Evolutionary conservation across 2,113 vertebrate species (phyloP).

Genomic region (Epinephelus cyanopodus): DNA sequence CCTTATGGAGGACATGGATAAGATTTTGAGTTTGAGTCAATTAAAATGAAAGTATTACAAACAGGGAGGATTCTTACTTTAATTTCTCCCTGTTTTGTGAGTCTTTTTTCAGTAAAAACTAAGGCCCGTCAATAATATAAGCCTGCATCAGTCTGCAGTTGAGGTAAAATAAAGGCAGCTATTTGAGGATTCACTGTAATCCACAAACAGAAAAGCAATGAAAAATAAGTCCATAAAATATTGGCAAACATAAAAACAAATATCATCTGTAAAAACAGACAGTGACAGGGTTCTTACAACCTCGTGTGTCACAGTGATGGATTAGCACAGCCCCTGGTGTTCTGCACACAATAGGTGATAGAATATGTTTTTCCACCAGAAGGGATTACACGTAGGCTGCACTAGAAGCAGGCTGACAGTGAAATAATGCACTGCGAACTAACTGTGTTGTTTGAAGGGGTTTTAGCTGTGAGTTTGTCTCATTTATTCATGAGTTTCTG

Average conservation of each 20-base stretch:
- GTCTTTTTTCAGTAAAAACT: not conserved
- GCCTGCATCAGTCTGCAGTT: not conserved
- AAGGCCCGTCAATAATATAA: conserved; percentile 4
- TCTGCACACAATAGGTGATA: conserved; percentile 3
- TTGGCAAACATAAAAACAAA: conserved; percentile 35
- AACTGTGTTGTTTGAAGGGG: not conserved
- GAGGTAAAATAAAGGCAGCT: conserved; percentile 36
- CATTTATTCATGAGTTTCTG: not conserved
- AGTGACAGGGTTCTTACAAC: conserved; percentile 27
- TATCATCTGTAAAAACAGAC: conserved; percentile 19
- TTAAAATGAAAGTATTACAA: not conserved
- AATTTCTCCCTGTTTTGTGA: no score
- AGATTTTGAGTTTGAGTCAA: not conserved
- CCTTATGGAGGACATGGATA: not conserved
- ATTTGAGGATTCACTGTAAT: conserved; percentile 23
- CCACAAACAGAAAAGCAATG: not conserved
- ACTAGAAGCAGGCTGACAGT: conserved; percentile 9
- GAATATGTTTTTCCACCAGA: conserved; percentile 1
- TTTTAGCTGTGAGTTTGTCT: not conserved
- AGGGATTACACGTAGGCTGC: not conserved
- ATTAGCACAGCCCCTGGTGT: conserved; percentile 16
- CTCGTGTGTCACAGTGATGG: conserved; percentile 35
- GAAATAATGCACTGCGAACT: not conserved
- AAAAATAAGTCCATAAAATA: conserved; percentile 14
- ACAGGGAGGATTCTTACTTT: not conserved